Base-by-base conservation (phyloP, 2,113 vertebrate genomes). In the Pogona vitticeps region DNA sequence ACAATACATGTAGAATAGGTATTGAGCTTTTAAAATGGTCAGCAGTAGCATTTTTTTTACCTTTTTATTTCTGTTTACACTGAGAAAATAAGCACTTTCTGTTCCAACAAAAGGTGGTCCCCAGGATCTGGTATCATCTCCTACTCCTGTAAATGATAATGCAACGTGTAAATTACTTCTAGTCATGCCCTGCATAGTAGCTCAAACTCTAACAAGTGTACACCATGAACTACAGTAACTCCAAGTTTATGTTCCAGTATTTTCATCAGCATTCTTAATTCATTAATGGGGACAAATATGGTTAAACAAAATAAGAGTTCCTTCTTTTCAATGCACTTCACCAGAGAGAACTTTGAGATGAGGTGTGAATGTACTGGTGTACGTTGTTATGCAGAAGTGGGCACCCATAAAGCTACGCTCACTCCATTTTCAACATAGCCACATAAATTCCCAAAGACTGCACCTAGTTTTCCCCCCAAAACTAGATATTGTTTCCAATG, bases 61-160 rank as follows among this genome's bases (percentile, higher is more conserved):
- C 96, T 99, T 98, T 92, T 99, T 99, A 94, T 99, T 99, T 84
- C 98, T 96, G 92, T 99, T 99, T 91, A 99, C 94, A 88, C 98
- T 99, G 75, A 99, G 98, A 96, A 98, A 99, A 92, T 99, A 99
- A 90, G 94, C 87, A 90, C 98, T 99, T 95, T 99, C 98, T 80
- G 92, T 95, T 42, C 94, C 96, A 33, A 96, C 91, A 89, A 98
- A 99, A 40, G 98, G 98, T 84, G 98, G 98, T 6, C 98, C 98
- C 98, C 98, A 99, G 8, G 96, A 93, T 95, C 98, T 96, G 84
- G 98, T 99, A 86, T 99, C 98, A 93, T 99, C 98, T 26, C 98
- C 98, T 59, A 88, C 33, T 92, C 97, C 98, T 99, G 89, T 77
- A 96, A 96, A 83, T 91, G 90, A 92, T 1, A 93, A 0, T 63